Conservation (phyloP, 1,140 invertebrate species). For the Helicoverpa zea region DNA sequence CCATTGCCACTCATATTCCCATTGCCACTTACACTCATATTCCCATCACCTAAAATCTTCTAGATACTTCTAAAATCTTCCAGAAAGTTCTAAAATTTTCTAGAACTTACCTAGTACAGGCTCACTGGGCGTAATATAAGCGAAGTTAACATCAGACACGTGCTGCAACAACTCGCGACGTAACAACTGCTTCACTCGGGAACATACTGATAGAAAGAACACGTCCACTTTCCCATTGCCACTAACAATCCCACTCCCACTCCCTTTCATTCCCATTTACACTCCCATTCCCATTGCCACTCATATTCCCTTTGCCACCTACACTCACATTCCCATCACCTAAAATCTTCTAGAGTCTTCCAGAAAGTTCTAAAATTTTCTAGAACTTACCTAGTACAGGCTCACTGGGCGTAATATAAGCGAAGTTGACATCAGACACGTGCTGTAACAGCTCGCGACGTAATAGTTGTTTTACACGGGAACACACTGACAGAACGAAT, state of each 20-base stretch:
- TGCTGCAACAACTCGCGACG: constrained; percentile 71
- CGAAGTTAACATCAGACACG: constrained; percentile 84
- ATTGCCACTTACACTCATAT: no score
- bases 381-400: constrained; percentile 18
- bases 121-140: constrained; percentile 69
- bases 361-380: no score
- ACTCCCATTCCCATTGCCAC: no score
- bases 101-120: constrained; percentile 19
- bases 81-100: no score
- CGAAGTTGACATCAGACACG: constrained; percentile 84
- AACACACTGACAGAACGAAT: constrained; percentile 82
- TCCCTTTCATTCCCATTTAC: no score
- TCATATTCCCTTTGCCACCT: no score
- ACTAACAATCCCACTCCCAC: no score
- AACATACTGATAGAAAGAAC: constrained; percentile 82
- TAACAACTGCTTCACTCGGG: constrained; percentile 73
- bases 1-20: no score
- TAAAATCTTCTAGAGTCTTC: no score
- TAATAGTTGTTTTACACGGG: constrained; percentile 73
- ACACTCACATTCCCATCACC: no score
- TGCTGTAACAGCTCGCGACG: constrained; percentile 70
- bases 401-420: constrained; percentile 67
- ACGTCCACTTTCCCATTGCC: constrained; percentile 82
- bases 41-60: no score
- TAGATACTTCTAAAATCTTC: no score